Conservation (phyloP, 2,113 vertebrate genomes). For the Chloropsis cyanopogon region DNA sequence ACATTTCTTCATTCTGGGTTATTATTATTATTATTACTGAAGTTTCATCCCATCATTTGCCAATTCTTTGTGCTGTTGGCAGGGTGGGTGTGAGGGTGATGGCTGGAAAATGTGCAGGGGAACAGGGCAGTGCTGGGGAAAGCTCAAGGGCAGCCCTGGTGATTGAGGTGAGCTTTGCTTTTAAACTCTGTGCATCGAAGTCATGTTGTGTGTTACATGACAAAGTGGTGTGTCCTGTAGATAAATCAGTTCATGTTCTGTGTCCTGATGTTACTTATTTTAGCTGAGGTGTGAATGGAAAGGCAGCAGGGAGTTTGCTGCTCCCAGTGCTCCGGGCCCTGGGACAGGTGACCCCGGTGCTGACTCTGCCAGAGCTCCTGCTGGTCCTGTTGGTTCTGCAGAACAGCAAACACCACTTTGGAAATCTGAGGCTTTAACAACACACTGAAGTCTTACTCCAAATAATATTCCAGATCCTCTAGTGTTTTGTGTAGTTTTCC, state of each 20-base stretch:
- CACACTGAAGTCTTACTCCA: not conserved
- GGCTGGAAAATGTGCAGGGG: not conserved
- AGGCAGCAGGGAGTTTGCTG: not conserved
- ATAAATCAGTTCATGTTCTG: not conserved
- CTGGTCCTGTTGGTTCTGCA: not conserved
- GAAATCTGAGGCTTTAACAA: not conserved
- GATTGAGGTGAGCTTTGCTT: not conserved
- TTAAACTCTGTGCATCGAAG: not conserved
- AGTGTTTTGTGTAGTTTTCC: not conserved
- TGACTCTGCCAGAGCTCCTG: not conserved
- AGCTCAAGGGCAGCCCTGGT: not conserved
- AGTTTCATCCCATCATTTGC: not conserved
- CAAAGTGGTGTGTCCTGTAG: not conserved
- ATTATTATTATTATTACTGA: not conserved
- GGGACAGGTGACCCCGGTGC: not conserved
- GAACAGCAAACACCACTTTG: not conserved
- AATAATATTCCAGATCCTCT: not conserved
- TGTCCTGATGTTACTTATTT: not conserved
- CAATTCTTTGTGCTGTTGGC: not conserved
- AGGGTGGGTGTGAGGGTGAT: accelerated
- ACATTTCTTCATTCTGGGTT: not conserved
- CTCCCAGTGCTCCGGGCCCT: accelerated
- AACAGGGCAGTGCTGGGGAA: accelerated
- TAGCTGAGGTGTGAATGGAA: not conserved
- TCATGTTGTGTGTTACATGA: accelerated